Conservation (phyloP, 2,113 vertebrate species). For the Pogonocichla stellata region DNA sequence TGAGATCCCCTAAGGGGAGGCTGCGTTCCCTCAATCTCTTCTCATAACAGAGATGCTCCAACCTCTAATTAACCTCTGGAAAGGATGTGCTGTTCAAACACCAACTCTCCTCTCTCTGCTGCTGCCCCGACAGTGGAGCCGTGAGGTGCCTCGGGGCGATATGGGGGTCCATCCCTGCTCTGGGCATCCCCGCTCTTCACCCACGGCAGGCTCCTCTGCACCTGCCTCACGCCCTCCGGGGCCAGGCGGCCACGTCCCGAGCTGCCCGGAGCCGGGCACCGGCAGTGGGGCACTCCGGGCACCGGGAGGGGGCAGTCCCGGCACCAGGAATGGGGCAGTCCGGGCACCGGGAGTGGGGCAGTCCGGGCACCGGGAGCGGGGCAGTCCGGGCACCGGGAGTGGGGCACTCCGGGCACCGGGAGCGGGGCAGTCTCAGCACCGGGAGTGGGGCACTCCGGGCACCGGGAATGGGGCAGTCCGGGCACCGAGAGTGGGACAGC, state of each 20-base stretch:
- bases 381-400: too few species aligned
- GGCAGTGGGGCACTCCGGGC: accelerated
- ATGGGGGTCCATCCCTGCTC: accelerated
- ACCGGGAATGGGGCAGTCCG: too few species aligned
- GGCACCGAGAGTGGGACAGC: too few species aligned
- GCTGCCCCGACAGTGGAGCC: accelerated
- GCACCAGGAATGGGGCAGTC: not conserved
- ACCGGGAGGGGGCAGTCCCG: not conserved
- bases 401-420: too few species aligned
- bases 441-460: too few species aligned
- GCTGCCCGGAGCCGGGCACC: not conserved
- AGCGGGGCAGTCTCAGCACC: too few species aligned
- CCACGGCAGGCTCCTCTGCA: not conserved
- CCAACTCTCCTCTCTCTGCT: too few species aligned
- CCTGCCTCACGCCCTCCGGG: not conserved
- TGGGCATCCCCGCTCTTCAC: not conserved
- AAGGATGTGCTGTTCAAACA: not conserved
- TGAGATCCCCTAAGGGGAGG: not conserved
- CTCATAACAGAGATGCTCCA: not conserved
- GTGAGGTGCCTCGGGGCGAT: not conserved
- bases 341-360: not conserved
- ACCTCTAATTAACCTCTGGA: not conserved
- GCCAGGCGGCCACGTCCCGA: too few species aligned
- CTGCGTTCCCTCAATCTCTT: not conserved
- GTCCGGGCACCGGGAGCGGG: too few species aligned